Percentiles rank a stretch among this genome's conserved stretches.
Conservation (phyloP, 2,113 vertebrate species). For the Notothenia rossii region DNA sequence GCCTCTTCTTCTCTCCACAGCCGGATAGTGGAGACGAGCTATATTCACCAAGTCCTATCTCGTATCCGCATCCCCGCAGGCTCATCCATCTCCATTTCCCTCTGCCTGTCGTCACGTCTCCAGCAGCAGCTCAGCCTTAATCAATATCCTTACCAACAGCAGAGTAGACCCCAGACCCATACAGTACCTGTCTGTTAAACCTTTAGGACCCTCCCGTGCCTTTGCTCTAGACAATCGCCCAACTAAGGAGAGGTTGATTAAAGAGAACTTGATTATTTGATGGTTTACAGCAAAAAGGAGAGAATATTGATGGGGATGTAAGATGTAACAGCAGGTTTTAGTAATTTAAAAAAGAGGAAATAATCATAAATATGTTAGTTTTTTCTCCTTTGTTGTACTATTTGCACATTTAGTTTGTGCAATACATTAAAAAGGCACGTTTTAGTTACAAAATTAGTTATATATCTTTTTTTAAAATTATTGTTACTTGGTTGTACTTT, state of each 20-base stretch:
- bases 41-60: constrained; percentile 76
- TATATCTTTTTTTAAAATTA: neutral
- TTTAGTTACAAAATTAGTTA: too few species aligned
- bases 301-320: neutral
- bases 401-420: neutral
- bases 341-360: neutral
- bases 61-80: constrained; percentile 63
- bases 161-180: constrained; percentile 57
- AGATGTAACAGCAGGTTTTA: neutral
- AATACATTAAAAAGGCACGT: neutral
- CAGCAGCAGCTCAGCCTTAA: constrained; percentile 65
- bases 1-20: constrained; percentile 47
- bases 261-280: neutral
- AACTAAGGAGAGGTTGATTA: neutral
- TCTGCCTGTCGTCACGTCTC: constrained; percentile 52
- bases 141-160: constrained; percentile 71
- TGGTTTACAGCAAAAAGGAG: constrained; percentile 7
- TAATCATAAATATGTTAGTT: neutral
- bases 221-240: neutral
- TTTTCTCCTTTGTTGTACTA: neutral
- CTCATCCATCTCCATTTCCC: constrained; percentile 78
- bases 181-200: constrained; percentile 52
- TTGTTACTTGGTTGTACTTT: neutral
- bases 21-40: constrained; percentile 51
- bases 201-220: constrained; percentile 1